phyloP scores from a whole-genome alignment of 2,888 invertebrate genomes.

The Shargacucullia verbasci region DNA sequence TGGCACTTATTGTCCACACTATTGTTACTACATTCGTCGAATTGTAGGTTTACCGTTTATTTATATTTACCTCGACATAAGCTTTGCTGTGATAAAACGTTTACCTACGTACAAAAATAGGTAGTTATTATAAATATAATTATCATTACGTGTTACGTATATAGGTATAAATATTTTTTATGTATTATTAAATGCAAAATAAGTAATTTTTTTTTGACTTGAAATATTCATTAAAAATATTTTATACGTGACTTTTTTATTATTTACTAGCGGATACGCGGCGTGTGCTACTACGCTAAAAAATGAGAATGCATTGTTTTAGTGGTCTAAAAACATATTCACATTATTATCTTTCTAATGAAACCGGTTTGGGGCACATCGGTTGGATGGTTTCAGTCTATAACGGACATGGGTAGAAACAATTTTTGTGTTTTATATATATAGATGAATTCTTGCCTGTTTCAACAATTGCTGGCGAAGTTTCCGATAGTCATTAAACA shows the following conservation, averaged over 20 bases:
- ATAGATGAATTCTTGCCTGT: too few relatives aligned
- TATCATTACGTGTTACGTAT: slow-evolving; percentile 11
- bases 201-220: slow-evolving; percentile 21
- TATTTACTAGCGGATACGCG: too few relatives aligned
- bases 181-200: slow-evolving; percentile 45
- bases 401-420: too few relatives aligned
- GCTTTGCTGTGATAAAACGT: slow-evolving; percentile 74
- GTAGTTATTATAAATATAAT: slow-evolving; percentile 38
- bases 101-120: slow-evolving; percentile 52
- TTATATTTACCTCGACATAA: slow-evolving; percentile 51
- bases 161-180: slow-evolving; percentile 35
- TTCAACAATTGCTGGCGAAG: too few relatives aligned
- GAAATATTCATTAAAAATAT: background rate
- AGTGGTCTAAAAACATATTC: too few relatives aligned
- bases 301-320: too few relatives aligned
- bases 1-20: slow-evolving; percentile 45
- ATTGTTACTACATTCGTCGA: slow-evolving; percentile 20
- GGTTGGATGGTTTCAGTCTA: too few relatives aligned
- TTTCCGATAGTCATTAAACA: too few relatives aligned
- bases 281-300: too few relatives aligned
- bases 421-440: too few relatives aligned
- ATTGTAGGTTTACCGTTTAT: slow-evolving; percentile 18
- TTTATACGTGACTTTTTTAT: background rate
- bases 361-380: too few relatives aligned
- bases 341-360: too few relatives aligned